phyloP scores from a whole-genome alignment of 2,797 vertebrate species.

The Echiichthys vipera region DNA sequence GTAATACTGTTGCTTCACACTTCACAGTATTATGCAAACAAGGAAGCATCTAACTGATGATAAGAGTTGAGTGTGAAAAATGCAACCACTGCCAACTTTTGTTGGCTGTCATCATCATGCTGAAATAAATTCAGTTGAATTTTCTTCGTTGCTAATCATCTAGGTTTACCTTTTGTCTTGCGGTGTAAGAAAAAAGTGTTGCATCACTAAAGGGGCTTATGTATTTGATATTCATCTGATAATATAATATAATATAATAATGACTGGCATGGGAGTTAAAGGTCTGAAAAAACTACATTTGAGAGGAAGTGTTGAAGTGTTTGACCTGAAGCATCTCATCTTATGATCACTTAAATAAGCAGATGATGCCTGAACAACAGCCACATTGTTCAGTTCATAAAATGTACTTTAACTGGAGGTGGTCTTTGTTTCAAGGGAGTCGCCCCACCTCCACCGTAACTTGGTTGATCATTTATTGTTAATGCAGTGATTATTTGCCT shows the following conservation, averaged over 20 bases:
- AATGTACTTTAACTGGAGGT: not conserved
- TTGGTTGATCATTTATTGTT: not conserved
- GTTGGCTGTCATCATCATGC: not conserved
- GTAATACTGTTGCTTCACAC: not conserved
- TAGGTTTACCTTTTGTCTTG: not conserved
- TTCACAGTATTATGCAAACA: not conserved
- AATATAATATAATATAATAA: not conserved
- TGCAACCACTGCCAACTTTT: not conserved
- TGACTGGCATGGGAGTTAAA: not conserved
- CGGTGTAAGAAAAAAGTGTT: not conserved
- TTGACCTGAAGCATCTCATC: not conserved
- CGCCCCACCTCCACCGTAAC: not conserved
- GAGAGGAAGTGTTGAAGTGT: no score
- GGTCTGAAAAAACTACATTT: not conserved
- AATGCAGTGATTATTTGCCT: not conserved
- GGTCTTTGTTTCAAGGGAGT: not conserved
- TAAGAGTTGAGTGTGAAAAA: not conserved
- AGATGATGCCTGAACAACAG: not conserved
- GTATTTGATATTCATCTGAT: not conserved
- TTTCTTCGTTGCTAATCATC: not conserved
- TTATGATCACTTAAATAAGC: not conserved
- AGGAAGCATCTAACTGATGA: slow-evolving; percentile 1
- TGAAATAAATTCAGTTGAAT: not conserved
- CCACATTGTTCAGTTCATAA: not conserved
- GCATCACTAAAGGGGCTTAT: not conserved